These are phyloP conservation scores for Larimichthys polyactis DNA, from an alignment of 2,113 vertebrate species.

Conservation along the genomic window DNA sequence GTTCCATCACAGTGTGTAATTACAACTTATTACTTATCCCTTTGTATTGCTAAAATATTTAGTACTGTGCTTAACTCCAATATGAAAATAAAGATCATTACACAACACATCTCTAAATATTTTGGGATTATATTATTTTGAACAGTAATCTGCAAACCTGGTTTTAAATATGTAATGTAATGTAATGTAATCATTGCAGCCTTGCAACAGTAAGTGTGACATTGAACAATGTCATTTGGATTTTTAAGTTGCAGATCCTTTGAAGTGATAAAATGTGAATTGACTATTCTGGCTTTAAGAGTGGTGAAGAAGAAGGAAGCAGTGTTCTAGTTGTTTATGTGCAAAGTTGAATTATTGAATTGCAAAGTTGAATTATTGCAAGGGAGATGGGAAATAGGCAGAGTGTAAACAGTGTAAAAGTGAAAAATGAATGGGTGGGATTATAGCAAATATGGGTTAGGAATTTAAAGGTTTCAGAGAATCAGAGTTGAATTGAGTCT, in stretches of 20 bases:
- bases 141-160: not conserved
- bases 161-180: not conserved
- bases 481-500: not conserved
- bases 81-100: not conserved
- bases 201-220: not conserved
- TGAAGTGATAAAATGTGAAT: not conserved
- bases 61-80: not conserved
- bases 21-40: not conserved
- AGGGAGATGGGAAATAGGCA: not conserved
- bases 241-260: not conserved
- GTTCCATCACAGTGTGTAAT: not conserved
- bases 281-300: not conserved
- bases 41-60: not conserved
- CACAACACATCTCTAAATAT: not conserved
- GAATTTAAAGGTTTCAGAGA: not conserved
- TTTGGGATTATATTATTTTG: not conserved
- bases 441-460: not conserved
- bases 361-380: not conserved
- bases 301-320: not conserved
- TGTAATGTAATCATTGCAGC: not conserved
- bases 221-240: not conserved
- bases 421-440: not conserved
- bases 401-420: not conserved
- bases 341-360: not conserved
- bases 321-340: constrained; percentile 1